phyloP scores from a whole-genome alignment of 2,888 invertebrate genomes.

The Dusona sp. region DNA sequence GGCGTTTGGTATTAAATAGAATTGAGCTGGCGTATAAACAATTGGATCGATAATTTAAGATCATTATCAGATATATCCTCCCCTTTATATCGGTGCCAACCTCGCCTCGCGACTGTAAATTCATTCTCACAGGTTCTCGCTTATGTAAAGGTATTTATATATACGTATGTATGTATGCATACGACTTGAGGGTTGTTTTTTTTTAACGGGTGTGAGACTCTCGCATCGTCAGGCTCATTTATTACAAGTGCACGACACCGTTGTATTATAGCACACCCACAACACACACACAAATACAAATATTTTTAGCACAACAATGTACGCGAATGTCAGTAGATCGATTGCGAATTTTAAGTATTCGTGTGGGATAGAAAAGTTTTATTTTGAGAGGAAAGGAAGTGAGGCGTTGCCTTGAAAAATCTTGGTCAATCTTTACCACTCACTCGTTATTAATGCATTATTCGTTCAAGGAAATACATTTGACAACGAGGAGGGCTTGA shows the following conservation, averaged over 20 bases:
- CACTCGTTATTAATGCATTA: conserved; percentile 44
- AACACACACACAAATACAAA: neutral
- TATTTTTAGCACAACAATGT: neutral
- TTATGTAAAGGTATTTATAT: conserved; percentile 34
- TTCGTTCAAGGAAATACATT: conserved; percentile 37
- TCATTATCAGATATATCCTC: conserved; percentile 80
- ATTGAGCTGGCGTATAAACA: conserved; percentile 83
- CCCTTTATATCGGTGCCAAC: conserved; percentile 81
- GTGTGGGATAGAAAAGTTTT: conserved; percentile 18
- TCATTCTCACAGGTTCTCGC: conserved; percentile 72
- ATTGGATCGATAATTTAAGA: conserved; percentile 84
- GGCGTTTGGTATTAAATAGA: conserved; percentile 80
- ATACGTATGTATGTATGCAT: neutral
- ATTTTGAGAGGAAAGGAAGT: conserved; percentile 36
- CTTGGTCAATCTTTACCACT: conserved; percentile 52
- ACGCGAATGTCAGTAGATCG: conserved; percentile 48
- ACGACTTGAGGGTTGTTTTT: neutral
- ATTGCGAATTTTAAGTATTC: conserved; percentile 63
- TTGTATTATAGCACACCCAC: neutral
- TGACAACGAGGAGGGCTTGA: conserved; percentile 28
- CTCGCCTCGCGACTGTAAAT: conserved; percentile 78
- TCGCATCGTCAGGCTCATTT: conserved; percentile 50
- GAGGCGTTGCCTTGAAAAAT: conserved; percentile 60
- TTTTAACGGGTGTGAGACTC: conserved; percentile 8
- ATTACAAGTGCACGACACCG: conserved; percentile 44